Conservation (phyloP, 2,113 vertebrate genomes). For the Coregonus clupeaformis region DNA sequence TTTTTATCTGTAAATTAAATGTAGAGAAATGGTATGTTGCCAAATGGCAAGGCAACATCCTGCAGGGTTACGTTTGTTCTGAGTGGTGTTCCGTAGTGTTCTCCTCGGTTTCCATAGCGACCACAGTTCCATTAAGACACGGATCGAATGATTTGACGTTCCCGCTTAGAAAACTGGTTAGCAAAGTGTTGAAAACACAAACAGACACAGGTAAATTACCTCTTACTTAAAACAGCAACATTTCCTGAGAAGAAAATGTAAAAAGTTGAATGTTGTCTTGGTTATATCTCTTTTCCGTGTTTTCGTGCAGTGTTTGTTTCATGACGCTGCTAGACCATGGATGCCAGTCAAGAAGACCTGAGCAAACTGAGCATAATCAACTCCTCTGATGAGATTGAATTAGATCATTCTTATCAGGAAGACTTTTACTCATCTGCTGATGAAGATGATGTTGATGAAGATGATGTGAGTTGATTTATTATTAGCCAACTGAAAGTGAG, state of each 20-base stretch:
- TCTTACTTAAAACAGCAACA: too few species aligned
- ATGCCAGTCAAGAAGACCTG: slow-evolving; percentile 66
- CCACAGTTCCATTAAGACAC: neutral
- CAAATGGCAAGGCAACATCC: too few species aligned
- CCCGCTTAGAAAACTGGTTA: neutral
- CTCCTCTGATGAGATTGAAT: slow-evolving; percentile 52
- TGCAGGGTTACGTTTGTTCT: slow-evolving; percentile 40
- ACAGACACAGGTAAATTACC: too few species aligned
- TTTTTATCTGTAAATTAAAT: neutral
- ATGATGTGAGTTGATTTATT: slow-evolving; percentile 32
- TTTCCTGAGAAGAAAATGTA: too few species aligned
- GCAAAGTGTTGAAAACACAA: too few species aligned
- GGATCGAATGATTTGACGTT: neutral
- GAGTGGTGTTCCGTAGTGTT: slow-evolving; percentile 8
- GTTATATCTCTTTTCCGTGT: neutral
- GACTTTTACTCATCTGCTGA: slow-evolving; percentile 33
- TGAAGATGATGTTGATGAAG: slow-evolving; percentile 45
- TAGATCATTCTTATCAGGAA: slow-evolving; percentile 57
- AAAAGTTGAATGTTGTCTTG: too few species aligned
- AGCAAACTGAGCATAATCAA: slow-evolving; percentile 51
- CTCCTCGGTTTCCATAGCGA: slow-evolving; percentile 59
- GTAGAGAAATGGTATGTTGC: too few species aligned
- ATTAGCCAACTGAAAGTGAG: neutral
- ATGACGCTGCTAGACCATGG: slow-evolving; percentile 26
- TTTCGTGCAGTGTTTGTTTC: neutral